Percentiles rank a stretch among this genome's conserved stretches.
phyloP scores from a whole-genome alignment of 2,888 invertebrate species.

The Lepas anatifera region DNA sequence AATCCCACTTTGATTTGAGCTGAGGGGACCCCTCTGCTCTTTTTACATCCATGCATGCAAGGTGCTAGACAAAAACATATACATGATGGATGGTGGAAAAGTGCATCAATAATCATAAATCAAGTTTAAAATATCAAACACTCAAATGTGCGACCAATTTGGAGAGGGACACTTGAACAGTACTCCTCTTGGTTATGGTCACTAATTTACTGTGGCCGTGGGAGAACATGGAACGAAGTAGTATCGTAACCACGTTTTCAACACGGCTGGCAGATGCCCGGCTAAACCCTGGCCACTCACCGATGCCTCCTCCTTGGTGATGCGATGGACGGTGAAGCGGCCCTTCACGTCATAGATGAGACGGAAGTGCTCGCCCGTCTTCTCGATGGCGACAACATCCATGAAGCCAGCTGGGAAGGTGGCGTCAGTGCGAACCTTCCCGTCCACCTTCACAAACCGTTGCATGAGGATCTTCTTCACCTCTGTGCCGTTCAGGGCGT shows the following conservation, averaged over 20 bases:
- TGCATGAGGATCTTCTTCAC: constrained; percentile 98
- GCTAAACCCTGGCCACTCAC: constrained; percentile 40
- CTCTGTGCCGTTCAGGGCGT: constrained; percentile 91
- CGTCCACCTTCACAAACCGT: constrained; percentile 93
- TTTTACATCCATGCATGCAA: no score
- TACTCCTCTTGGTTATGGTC: not conserved
- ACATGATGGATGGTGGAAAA: no score
- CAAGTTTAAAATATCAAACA: no score
- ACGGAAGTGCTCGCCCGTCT: constrained; percentile 94
- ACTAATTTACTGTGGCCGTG: not conserved
- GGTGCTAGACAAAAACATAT: no score
- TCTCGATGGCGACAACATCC: constrained; percentile 99
- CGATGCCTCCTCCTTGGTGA: constrained; percentile 93
- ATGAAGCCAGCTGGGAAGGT: constrained; percentile 98
- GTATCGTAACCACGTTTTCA: not conserved
- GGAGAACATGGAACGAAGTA: not conserved
- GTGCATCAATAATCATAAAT: no score
- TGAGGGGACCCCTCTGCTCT: no score
- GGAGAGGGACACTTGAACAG: not conserved
- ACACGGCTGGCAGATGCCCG: no score
- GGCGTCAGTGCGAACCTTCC: constrained; percentile 92
- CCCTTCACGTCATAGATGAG: constrained; percentile 98
- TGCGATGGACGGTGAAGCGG: constrained; percentile 92
- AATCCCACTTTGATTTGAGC: no score
- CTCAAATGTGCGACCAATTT: not conserved